Conservation (phyloP, 2,113 vertebrate species). For the Oceanodroma tethys region DNA sequence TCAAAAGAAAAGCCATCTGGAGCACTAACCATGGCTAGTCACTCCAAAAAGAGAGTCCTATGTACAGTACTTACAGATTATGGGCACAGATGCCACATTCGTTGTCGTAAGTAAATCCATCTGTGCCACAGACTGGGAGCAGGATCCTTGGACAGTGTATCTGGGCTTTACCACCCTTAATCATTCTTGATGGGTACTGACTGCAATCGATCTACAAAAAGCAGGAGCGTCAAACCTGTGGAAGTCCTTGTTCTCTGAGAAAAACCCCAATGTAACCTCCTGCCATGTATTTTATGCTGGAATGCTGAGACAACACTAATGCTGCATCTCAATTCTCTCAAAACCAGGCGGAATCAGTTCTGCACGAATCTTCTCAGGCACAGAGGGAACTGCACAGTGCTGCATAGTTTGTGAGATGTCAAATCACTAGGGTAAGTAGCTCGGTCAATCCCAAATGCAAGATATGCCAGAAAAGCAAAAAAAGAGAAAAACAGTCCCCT, state of each 20-base stretch:
- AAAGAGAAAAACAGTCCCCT: neutral
- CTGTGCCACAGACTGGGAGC: constrained; percentile 16
- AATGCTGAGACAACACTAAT: neutral
- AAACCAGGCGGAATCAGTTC: neutral
- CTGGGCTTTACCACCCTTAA: neutral
- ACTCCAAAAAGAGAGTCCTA: neutral
- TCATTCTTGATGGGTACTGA: neutral
- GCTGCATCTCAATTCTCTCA: neutral
- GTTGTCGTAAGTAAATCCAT: constrained; percentile 23
- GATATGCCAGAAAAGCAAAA: neutral
- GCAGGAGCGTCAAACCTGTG: neutral
- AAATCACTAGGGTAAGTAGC: neutral
- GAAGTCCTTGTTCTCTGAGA: neutral
- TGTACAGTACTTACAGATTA: neutral
- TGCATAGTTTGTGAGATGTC: neutral
- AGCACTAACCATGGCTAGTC: neutral
- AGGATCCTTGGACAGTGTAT: constrained; percentile 7
- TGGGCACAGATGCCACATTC: constrained; percentile 54
- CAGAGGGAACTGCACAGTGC: neutral
- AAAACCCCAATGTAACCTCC: neutral
- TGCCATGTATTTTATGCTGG: neutral
- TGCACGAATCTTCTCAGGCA: neutral
- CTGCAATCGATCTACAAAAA: constrained; percentile 19
- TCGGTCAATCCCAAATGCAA: neutral
- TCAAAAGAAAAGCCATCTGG: neutral